Conservation (phyloP, 2,888 invertebrate genomes). For the Steinernema carpocapsae region DNA sequence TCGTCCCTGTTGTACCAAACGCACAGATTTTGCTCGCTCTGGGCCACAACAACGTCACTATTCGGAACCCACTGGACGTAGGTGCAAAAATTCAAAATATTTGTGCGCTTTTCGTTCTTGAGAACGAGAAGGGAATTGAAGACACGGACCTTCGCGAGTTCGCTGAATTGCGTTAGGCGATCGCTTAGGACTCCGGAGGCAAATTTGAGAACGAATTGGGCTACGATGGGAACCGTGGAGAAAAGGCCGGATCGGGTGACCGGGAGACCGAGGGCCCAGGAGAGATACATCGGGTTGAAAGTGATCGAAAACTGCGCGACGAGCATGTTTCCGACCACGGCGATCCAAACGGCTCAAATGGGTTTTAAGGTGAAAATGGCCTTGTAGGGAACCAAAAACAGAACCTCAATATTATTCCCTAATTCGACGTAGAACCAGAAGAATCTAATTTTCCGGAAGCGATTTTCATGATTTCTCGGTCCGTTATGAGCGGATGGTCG, state of each 20-base stretch:
- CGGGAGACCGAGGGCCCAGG: constrained; percentile 36
- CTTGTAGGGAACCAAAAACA: constrained; percentile 29
- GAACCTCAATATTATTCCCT: background rate
- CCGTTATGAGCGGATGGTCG: constrained; percentile 34
- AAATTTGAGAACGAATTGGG: constrained; percentile 42
- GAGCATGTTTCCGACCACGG: constrained; percentile 45
- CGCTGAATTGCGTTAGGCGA: constrained; percentile 12
- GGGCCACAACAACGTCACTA: constrained; percentile 96
- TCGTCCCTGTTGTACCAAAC: constrained; percentile 94
- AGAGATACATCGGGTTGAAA: constrained; percentile 42
- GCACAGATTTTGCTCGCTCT: constrained; percentile 85
- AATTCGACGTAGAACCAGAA: background rate
- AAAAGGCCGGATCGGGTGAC: constrained; percentile 31
- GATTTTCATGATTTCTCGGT: constrained; percentile 26
- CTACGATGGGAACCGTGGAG: constrained; percentile 38
- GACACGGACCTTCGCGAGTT: constrained; percentile 29
- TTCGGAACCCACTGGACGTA: constrained; percentile 84
- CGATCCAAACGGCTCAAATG: constrained; percentile 39
- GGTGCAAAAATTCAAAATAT: constrained; percentile 74
- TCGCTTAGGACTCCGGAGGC: constrained; percentile 39
- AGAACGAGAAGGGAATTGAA: constrained; percentile 72
- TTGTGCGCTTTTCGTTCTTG: constrained; percentile 70
- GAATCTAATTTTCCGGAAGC: constrained; percentile 3
- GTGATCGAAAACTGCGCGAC: constrained; percentile 44
- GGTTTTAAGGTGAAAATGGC: constrained; percentile 36